Evolutionary conservation across 2,113 vertebrate genomes (phyloP).

Genomic region (Spheniscus mendiculus): DNA sequence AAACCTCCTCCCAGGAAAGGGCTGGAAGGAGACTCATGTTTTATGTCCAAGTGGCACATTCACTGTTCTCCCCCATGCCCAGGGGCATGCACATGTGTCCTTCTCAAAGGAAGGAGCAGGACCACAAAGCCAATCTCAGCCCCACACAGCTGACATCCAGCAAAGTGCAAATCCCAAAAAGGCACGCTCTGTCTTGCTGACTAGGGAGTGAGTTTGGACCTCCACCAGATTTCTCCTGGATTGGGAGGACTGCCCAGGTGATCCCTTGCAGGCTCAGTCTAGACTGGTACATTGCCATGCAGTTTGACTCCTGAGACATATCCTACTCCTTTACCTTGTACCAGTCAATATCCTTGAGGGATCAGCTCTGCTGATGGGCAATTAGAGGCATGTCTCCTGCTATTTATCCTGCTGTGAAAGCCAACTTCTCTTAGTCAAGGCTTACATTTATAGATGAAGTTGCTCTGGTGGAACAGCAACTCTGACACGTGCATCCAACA

Average conservation of each 20-base stretch:
- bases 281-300: not conserved
- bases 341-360: slow-evolving; percentile 10
- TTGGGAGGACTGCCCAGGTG: not conserved
- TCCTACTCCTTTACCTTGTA: not conserved
- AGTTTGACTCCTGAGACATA: not conserved
- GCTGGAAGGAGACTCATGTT: not conserved
- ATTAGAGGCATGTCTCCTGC: slow-evolving; percentile 15
- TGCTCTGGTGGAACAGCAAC: slow-evolving; percentile 41
- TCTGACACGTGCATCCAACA: slow-evolving; percentile 35
- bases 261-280: not conserved
- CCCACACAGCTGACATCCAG: not conserved
- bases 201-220: not conserved
- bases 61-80: not conserved
- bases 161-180: not conserved
- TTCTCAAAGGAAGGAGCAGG: not conserved
- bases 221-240: not conserved
- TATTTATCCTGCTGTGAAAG: slow-evolving; percentile 51
- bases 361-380: slow-evolving; percentile 51
- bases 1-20: not conserved
- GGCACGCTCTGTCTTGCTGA: not conserved
- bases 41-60: not conserved
- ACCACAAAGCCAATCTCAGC: not conserved
- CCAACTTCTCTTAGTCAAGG: slow-evolving; percentile 41
- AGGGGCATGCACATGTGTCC: not conserved
- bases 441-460: slow-evolving; percentile 51